These are phyloP conservation scores for Stegana nigrithorax DNA, from an alignment of 2,888 invertebrate genomes.

Conservation along the genomic window DNA sequence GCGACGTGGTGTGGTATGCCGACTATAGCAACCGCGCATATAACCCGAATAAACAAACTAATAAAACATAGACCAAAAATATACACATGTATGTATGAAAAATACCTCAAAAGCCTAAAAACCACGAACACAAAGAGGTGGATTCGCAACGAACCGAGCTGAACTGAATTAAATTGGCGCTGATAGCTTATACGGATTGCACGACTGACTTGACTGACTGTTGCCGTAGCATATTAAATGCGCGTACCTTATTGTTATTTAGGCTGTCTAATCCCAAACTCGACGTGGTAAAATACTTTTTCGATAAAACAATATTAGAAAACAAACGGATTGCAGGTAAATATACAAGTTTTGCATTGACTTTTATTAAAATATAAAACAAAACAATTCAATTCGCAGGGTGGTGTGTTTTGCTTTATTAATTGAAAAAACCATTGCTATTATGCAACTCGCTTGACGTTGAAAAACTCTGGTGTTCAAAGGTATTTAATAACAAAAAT, in stretches of 20 bases:
- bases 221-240: too few relatives aligned
- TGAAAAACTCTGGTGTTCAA: neutral
- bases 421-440: too few relatives aligned
- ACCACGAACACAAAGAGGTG: constrained; percentile 18
- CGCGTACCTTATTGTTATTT: too few relatives aligned
- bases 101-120: constrained; percentile 24
- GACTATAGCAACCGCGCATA: constrained; percentile 66
- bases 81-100: constrained; percentile 24
- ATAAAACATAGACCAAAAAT: constrained; percentile 56
- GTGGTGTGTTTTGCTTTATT: too few relatives aligned
- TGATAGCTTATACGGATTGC: neutral
- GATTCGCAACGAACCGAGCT: constrained; percentile 8
- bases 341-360: too few relatives aligned
- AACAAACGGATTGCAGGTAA: too few relatives aligned
- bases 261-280: too few relatives aligned
- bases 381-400: too few relatives aligned
- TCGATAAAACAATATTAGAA: too few relatives aligned
- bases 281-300: too few relatives aligned
- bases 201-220: neutral
- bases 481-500: too few relatives aligned
- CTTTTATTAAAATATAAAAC: too few relatives aligned
- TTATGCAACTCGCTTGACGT: constrained; percentile 47
- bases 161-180: constrained; percentile 7
- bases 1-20: constrained; percentile 10
- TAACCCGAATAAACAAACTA: constrained; percentile 70